phyloP scores from a whole-genome alignment of 2,113 vertebrate genomes.

The Taxidea taxus region DNA sequence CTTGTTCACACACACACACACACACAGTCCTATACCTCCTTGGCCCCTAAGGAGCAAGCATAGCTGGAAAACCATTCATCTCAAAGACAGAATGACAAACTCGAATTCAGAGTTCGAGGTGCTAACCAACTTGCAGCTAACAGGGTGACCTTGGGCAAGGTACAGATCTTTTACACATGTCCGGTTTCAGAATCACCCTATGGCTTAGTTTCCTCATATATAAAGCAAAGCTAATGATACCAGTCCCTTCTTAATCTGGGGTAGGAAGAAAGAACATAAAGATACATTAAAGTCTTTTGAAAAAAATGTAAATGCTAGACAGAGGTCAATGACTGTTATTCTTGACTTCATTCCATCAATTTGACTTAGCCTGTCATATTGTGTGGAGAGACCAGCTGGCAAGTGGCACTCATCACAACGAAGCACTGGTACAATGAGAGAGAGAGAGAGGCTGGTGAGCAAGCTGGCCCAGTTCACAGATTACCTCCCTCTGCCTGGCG shows the following conservation, averaged over 20 bases:
- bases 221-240: slow-evolving; percentile 10
- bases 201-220: background rate
- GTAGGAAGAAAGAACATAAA: background rate
- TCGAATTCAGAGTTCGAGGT: background rate
- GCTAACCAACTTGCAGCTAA: background rate
- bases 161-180: background rate
- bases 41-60: background rate
- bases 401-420: background rate
- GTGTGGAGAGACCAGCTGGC: slow-evolving; percentile 9
- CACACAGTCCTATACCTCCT: background rate
- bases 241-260: background rate
- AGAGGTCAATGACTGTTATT: background rate
- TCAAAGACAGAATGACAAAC: background rate
- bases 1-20: background rate
- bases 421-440: background rate
- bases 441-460: background rate
- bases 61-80: background rate
- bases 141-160: background rate
- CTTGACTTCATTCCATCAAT: background rate
- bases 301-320: slow-evolving; percentile 1
- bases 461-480: background rate
- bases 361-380: slow-evolving; percentile 2
- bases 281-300: background rate
- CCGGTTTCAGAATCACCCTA: background rate
- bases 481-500: background rate